Percentiles rank a stretch among this genome's conserved stretches.
phyloP scores from a whole-genome alignment of 2,888 invertebrate genomes.

The Deroplatys truncata region DNA sequence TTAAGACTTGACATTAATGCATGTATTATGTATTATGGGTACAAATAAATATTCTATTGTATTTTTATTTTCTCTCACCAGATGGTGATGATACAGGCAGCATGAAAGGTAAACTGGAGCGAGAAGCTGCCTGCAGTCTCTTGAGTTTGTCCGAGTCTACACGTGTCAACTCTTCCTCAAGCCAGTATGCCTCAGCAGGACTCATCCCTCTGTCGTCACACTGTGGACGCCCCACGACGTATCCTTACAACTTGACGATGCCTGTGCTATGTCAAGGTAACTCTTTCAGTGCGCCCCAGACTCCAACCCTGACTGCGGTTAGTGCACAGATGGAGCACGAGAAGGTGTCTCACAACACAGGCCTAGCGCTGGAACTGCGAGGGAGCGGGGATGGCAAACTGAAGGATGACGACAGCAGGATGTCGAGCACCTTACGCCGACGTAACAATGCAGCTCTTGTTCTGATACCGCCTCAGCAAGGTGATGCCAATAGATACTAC shows the following conservation, averaged over 20 bases:
- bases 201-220: conserved; percentile 52
- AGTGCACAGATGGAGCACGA: conserved; percentile 34
- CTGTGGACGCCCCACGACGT: conserved; percentile 61
- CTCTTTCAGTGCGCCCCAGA: conserved; percentile 24
- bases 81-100: conserved; percentile 22
- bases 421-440: conserved; percentile 33
- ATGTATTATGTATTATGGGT: too few species aligned
- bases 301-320: conserved; percentile 33
- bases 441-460: conserved; percentile 33
- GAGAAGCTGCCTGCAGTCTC: conserved; percentile 80
- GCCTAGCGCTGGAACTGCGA: conserved; percentile 31
- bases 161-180: conserved; percentile 35
- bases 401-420: not conserved
- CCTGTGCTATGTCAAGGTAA: not conserved
- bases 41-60: too few species aligned
- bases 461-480: conserved; percentile 17
- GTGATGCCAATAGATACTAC: conserved; percentile 40
- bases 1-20: too few species aligned
- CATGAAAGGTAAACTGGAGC: conserved; percentile 53
- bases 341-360: conserved; percentile 35
- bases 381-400: not conserved
- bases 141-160: conserved; percentile 65
- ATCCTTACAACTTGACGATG: conserved; percentile 53
- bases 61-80: not conserved
- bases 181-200: conserved; percentile 36